Evolutionary conservation across 1,140 invertebrate genomes (phyloP), one percentile per base, ranked within the genome.

Genomic region (Bombus superbus): DNA sequence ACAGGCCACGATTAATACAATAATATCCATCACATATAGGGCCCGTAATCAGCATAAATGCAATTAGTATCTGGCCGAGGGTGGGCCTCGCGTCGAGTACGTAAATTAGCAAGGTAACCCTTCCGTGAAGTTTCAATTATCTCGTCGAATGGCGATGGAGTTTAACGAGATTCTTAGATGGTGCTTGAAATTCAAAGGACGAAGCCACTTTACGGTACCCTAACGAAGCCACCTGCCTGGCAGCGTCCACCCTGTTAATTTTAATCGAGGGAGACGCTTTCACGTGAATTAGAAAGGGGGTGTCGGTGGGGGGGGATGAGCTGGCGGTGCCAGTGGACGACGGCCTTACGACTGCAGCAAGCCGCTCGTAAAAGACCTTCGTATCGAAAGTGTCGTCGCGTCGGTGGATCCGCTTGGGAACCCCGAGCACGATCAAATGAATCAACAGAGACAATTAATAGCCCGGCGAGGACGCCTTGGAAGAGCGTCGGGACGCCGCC

Each of bases 381-480:
- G 87, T 85, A 91, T 91, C 88, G 87, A 89, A 86, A 85, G 77
- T 85, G 87, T 83, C 81, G 85, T 85, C 85, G 85, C 78, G 74
- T 68, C 79, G 87, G 77, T 82, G 86, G 83, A 88, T 68, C 85
- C 90, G 87, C 88, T 94, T 94, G 90, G 92, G 91, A 92, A 94
- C 92, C 88, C 94, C 92, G 86, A 91, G 93, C 94, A 94, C 94
- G 94, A 94, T 94, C 94, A 93, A 94, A 94, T 94, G 94, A 94
- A 95, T 94, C 94, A 94, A 95, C 94, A 95, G 93, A 95, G 93
- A 94, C 94, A 95, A 94, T 95, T 94, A 94, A 94, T 95, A 95
- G 94, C 92, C 86, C 78, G 66, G 83, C 87, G 82, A 90, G 89
- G 82, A 85, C 83, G 87, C 89, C 87, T 86, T 86, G 90, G 88